A percentile compares a stretch with the other conserved stretches of the same genome.
Conservation (phyloP, 2,113 vertebrate genomes). For the Sceloporus tristichus region DNA sequence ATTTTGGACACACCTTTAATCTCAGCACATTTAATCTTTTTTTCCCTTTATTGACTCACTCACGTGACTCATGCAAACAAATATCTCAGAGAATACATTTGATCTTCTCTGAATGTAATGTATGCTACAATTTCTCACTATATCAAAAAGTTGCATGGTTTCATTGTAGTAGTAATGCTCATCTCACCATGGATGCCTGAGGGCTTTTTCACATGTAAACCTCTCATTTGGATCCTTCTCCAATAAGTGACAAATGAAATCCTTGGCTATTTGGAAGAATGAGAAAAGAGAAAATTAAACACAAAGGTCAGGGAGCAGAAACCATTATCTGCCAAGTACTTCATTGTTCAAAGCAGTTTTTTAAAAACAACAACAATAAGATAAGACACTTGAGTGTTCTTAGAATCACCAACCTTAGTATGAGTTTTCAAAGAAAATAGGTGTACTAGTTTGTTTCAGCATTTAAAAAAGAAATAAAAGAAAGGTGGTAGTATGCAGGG, state of each 20-base stretch:
- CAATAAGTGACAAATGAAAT: conserved; percentile 90
- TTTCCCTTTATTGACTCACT: not conserved
- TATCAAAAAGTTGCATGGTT: not conserved
- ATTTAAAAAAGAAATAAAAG: no score
- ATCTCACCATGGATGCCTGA: conserved; percentile 90
- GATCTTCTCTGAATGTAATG: not conserved
- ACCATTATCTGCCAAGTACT: rapidly evolving
- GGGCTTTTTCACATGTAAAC: conserved; percentile 88
- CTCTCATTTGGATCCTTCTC: conserved; percentile 88
- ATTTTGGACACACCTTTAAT: not conserved
- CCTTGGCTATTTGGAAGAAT: conserved; percentile 84
- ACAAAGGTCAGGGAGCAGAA: not conserved
- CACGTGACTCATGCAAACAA: not conserved
- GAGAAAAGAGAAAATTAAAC: conserved; percentile 38
- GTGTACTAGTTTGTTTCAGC: not conserved
- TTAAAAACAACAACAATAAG: no score
- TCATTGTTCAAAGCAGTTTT: not conserved
- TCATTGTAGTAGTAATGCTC: rapidly evolving
- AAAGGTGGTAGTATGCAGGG: no score
- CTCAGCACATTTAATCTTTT: not conserved
- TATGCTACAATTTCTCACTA: not conserved
- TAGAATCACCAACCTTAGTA: no score
- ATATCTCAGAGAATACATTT: not conserved
- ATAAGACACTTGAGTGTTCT: no score
- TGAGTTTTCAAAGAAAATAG: not conserved